phyloP scores from a whole-genome alignment of 2,888 invertebrate species.

The Lasioglossum morio region DNA sequence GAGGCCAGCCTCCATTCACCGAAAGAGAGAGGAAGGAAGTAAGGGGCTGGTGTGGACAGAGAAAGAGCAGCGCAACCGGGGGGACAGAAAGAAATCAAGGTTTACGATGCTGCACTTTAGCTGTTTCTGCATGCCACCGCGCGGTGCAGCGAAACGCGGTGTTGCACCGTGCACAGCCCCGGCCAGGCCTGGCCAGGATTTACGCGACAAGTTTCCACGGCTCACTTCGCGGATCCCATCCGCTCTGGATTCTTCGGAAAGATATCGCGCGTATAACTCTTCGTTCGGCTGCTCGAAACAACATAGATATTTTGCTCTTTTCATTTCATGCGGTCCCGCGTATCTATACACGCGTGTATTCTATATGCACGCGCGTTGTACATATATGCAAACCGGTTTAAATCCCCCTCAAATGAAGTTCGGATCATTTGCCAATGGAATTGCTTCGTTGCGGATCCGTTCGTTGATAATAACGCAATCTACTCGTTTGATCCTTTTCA shows the following conservation, averaged over 20 bases:
- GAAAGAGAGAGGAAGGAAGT: conserved; percentile 15
- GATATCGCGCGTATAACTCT: conserved; percentile 27
- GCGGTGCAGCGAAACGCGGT: conserved; percentile 39
- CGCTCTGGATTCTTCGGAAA: conserved; percentile 42
- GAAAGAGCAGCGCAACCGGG: background rate
- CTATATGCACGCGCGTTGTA: background rate
- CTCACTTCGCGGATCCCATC: conserved; percentile 55
- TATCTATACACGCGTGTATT: background rate
- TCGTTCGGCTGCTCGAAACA: conserved; percentile 19
- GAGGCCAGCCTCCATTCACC: conserved; percentile 55
- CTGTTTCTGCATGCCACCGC: conserved; percentile 67
- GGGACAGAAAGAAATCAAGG: conserved; percentile 57
- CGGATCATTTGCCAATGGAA: conserved; percentile 50
- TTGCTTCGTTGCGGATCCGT: conserved; percentile 24
- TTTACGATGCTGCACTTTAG: conserved; percentile 70
- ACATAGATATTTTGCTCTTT: conserved; percentile 10
- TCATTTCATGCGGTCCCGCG: conserved; percentile 13
- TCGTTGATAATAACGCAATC: conserved; percentile 21
- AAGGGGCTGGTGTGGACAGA: background rate
- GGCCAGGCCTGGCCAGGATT: conserved; percentile 40
- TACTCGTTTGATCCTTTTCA: background rate
- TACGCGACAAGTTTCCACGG: conserved; percentile 67
- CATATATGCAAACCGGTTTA: conserved; percentile 47
- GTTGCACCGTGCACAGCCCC: conserved; percentile 13
- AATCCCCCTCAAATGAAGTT: conserved; percentile 38